These are phyloP conservation scores for Elymnias hypermnestra DNA, from an alignment of 1,140 invertebrate species.

Conservation along the genomic window DNA sequence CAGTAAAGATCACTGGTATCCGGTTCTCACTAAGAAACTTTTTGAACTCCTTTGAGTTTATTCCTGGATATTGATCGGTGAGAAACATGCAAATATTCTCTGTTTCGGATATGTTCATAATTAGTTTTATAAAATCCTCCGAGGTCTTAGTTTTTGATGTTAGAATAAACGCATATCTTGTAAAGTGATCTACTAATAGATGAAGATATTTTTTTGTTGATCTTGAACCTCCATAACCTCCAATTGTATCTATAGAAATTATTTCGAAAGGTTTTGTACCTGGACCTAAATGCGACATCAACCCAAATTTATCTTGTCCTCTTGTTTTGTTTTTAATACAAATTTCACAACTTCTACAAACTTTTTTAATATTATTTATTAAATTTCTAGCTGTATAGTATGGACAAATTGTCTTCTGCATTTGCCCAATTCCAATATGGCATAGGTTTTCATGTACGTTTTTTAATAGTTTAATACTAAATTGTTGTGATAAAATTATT, in stretches of 20 bases:
- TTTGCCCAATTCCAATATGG: conserved; percentile 10
- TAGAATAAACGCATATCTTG: conserved; percentile 25
- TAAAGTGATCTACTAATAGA: conserved; percentile 24
- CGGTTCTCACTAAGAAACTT: background rate
- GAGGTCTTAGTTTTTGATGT: conserved; percentile 28
- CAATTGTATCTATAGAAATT: conserved; percentile 25
- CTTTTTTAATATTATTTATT: conserved; percentile 1
- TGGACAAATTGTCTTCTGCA: conserved; percentile 2
- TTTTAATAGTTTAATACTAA: no score
- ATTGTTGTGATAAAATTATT: no score
- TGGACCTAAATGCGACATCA: conserved; percentile 41
- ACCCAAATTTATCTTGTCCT: conserved; percentile 7
- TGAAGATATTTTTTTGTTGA: conserved; percentile 29
- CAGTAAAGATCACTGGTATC: conserved; percentile 3
- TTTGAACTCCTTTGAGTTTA: conserved; percentile 9
- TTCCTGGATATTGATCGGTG: conserved; percentile 5
- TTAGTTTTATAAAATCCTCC: conserved; percentile 15
- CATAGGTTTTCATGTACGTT: conserved; percentile 10
- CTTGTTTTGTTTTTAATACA: conserved; percentile 11
- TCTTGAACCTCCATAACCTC: conserved; percentile 20
- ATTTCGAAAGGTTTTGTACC: conserved; percentile 26
- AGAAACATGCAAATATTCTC: background rate
- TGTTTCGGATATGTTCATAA: background rate
- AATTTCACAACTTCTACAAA: background rate
- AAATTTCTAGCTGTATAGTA: conserved; percentile 1